Conservation (phyloP, 1,140 invertebrate genomes). For the Meloidogyne chitwoodi region DNA sequence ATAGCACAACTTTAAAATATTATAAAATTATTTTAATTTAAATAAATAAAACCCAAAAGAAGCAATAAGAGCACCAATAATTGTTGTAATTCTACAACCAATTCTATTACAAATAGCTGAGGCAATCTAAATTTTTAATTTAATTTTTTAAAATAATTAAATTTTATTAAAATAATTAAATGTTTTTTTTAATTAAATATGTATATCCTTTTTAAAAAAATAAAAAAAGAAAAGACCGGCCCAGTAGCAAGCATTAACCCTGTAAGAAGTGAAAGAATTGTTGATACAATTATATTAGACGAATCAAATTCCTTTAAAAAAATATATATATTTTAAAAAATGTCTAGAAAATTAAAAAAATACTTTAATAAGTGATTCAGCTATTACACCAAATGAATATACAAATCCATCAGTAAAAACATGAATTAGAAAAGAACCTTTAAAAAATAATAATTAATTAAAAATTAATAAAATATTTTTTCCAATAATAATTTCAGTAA, state of each 20-base stretch:
- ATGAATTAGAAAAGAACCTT: slow-evolving; percentile 85
- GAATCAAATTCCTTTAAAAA: slow-evolving; percentile 67
- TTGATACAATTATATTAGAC: slow-evolving; percentile 74
- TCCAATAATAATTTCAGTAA: too few relatives aligned
- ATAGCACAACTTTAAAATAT: slow-evolving; percentile 62
- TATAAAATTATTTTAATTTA: neutral
- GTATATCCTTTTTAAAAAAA: neutral
- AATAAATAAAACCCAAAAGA: slow-evolving; percentile 64
- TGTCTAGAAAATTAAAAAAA: neutral
- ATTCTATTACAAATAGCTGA: slow-evolving; percentile 86
- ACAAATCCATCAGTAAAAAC: slow-evolving; percentile 84
- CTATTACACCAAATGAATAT: slow-evolving; percentile 63
- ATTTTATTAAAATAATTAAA: neutral
- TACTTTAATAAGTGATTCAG: slow-evolving; percentile 68
- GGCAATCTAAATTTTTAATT: slow-evolving; percentile 65
- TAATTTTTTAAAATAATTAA: neutral
- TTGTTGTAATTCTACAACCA: slow-evolving; percentile 81
- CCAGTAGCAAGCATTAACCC: slow-evolving; percentile 76
- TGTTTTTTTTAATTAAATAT: too few relatives aligned
- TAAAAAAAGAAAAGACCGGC: slow-evolving; percentile 66
- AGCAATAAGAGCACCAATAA: slow-evolving; percentile 77
- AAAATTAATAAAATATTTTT: slow-evolving; percentile 57
- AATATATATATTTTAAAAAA: neutral
- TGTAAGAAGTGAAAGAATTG: slow-evolving; percentile 83
- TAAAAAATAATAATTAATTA: neutral